A percentile compares a stretch with the other conserved stretches of the same genome.
phyloP scores from a whole-genome alignment of 2,888 invertebrate genomes.

The Tortrix viridana region DNA sequence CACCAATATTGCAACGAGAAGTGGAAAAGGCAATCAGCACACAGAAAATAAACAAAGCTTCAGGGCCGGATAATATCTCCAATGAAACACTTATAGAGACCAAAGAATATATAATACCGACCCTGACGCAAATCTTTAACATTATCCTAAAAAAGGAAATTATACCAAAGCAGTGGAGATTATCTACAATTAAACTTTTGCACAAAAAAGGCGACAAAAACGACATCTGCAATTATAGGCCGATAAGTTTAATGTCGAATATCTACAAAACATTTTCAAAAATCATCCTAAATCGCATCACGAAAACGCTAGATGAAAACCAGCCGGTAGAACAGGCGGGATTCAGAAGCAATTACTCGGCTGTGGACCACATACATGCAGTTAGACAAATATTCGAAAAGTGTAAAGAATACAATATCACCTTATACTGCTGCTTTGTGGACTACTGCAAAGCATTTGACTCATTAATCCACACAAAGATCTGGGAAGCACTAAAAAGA shows the following conservation, averaged over 20 bases:
- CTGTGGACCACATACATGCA: neutral
- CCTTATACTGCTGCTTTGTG: neutral
- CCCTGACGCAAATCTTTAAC: neutral
- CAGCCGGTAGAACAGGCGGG: too few relatives aligned
- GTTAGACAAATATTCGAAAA: neutral
- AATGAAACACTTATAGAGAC: neutral
- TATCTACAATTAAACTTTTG: too few relatives aligned
- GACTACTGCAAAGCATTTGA: neutral
- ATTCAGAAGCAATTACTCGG: neutral
- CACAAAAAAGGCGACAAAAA: too few relatives aligned
- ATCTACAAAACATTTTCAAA: too few relatives aligned
- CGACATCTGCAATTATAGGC: too few relatives aligned
- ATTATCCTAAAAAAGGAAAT: too few relatives aligned
- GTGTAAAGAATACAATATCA: neutral
- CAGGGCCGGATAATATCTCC: neutral
- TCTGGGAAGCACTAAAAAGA: conserved; percentile 1
- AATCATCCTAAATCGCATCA: too few relatives aligned
- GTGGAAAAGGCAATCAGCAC: too few relatives aligned
- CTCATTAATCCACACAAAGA: neutral
- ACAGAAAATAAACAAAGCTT: neutral
- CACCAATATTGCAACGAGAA: neutral
- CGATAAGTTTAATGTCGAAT: too few relatives aligned
- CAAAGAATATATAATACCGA: neutral
- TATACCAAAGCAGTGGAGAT: too few relatives aligned
- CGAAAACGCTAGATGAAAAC: too few relatives aligned